These are phyloP conservation scores for Brachirus orientalis DNA, from an alignment of 2,113 vertebrate species.

Conservation along the genomic window DNA sequence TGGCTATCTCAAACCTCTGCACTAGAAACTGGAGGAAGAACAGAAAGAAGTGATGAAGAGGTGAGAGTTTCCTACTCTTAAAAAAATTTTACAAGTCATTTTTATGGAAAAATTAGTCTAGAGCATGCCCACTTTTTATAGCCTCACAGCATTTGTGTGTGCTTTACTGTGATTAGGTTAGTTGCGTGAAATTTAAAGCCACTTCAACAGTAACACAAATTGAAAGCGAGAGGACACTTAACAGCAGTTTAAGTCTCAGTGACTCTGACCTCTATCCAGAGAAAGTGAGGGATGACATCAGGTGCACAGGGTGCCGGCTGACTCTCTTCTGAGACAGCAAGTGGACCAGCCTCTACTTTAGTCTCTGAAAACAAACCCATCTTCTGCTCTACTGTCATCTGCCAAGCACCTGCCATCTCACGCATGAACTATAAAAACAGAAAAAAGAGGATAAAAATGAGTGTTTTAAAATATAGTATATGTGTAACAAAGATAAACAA, in stretches of 20 bases:
- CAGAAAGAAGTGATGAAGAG: background rate
- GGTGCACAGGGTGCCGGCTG: slow-evolving; percentile 92
- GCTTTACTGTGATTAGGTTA: background rate
- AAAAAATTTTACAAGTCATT: background rate
- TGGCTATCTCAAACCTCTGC: slow-evolving; percentile 97
- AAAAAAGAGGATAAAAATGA: background rate
- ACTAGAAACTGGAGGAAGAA: slow-evolving; percentile 87
- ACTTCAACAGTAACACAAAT: background rate
- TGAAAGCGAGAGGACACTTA: too few relatives aligned
- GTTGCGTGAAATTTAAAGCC: background rate
- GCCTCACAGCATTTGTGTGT: background rate
- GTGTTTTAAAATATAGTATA: too few relatives aligned
- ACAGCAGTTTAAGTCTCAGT: background rate
- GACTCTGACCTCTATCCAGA: slow-evolving; percentile 93
- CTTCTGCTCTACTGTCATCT: slow-evolving; percentile 96
- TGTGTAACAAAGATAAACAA: background rate
- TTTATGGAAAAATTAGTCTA: background rate
- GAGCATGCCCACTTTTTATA: background rate
- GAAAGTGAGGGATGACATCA: slow-evolving; percentile 92
- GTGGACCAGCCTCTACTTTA: slow-evolving; percentile 89
- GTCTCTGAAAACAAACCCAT: slow-evolving; percentile 91
- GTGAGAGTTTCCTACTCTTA: background rate
- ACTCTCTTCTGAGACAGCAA: slow-evolving; percentile 95
- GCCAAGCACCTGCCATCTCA: slow-evolving; percentile 97
- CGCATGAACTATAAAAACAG: slow-evolving; percentile 88